Percentiles rank a stretch among this genome's conserved stretches.
Evolutionary conservation across 1,140 invertebrate genomes (phyloP).

Genomic region (Cotesia chilonis): DNA sequence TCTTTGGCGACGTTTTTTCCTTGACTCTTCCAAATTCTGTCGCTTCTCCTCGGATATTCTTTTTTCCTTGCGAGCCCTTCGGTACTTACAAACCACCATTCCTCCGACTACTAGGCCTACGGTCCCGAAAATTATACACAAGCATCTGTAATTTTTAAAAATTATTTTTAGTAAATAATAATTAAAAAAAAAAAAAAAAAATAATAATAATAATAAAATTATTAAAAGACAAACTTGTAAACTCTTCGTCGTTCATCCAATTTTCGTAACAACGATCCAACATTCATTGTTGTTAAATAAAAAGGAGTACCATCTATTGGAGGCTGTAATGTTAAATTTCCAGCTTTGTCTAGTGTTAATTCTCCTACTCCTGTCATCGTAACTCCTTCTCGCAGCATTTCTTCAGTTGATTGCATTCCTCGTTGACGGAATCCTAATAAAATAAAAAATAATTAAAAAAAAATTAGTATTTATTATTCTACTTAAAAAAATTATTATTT

Average conservation of each 20-base stretch:
- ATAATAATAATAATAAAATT: background rate
- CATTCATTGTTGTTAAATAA: slow-evolving; percentile 76
- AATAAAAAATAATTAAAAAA: background rate
- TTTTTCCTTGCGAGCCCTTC: slow-evolving; percentile 68
- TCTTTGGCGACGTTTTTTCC: slow-evolving; percentile 71
- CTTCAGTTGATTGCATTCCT: slow-evolving; percentile 81
- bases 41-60: slow-evolving; percentile 68
- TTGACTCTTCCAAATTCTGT: slow-evolving; percentile 69
- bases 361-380: slow-evolving; percentile 81
- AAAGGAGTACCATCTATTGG: slow-evolving; percentile 74
- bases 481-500: background rate
- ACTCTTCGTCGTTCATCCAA: slow-evolving; percentile 73
- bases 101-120: slow-evolving; percentile 73
- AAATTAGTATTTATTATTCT: background rate
- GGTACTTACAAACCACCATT: slow-evolving; percentile 72
- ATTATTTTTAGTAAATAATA: too few species aligned
- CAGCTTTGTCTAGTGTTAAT: slow-evolving; percentile 64
- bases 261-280: slow-evolving; percentile 73
- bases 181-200: slow-evolving; percentile 14
- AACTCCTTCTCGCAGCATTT: slow-evolving; percentile 78
- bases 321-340: slow-evolving; percentile 73
- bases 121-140: slow-evolving; percentile 73
- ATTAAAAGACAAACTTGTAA: slow-evolving; percentile 61
- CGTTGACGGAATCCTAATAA: slow-evolving; percentile 70
- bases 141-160: slow-evolving; percentile 48